These are phyloP conservation scores for Alca torda DNA, from an alignment of 2,797 vertebrate species.

Conservation along the genomic window DNA sequence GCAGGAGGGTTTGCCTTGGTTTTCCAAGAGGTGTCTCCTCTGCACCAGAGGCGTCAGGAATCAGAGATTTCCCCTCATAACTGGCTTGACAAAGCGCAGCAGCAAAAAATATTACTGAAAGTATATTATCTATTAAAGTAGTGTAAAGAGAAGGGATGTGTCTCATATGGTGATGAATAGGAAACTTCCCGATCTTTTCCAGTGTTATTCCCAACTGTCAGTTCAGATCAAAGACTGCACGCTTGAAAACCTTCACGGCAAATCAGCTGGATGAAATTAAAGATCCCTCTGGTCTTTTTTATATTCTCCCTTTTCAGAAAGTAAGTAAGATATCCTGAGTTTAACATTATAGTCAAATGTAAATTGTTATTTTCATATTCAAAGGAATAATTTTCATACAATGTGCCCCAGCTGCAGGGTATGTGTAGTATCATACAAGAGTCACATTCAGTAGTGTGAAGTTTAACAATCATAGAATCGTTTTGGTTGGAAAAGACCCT, in stretches of 20 bases:
- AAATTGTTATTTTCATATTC: background rate
- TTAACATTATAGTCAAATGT: background rate
- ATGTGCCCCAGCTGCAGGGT: rapidly evolving
- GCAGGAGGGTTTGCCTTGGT: rapidly evolving
- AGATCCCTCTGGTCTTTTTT: slow-evolving; percentile 96
- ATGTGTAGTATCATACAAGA: background rate
- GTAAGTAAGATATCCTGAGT: slow-evolving; percentile 66
- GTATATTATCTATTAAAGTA: rapidly evolving
- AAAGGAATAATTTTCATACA: background rate
- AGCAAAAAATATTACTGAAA: background rate
- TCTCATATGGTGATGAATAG: background rate
- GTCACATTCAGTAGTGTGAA: background rate
- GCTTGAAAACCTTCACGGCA: slow-evolving; percentile 96
- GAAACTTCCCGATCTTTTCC: background rate
- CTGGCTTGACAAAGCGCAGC: background rate
- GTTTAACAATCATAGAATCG: background rate
- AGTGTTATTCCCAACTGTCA: slow-evolving; percentile 98
- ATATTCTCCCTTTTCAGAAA: slow-evolving; percentile 97
- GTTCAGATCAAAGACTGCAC: slow-evolving; percentile 96
- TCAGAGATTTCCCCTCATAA: background rate
- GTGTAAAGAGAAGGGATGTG: background rate
- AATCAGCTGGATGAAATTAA: slow-evolving; percentile 98
- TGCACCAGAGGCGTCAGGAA: background rate
- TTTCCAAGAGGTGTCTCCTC: rapidly evolving
- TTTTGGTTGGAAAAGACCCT: background rate